Percentiles rank a stretch among this genome's conserved stretches.
Conservation (phyloP, 2,888 invertebrate species). For the Petrolisthes manimaculis region DNA sequence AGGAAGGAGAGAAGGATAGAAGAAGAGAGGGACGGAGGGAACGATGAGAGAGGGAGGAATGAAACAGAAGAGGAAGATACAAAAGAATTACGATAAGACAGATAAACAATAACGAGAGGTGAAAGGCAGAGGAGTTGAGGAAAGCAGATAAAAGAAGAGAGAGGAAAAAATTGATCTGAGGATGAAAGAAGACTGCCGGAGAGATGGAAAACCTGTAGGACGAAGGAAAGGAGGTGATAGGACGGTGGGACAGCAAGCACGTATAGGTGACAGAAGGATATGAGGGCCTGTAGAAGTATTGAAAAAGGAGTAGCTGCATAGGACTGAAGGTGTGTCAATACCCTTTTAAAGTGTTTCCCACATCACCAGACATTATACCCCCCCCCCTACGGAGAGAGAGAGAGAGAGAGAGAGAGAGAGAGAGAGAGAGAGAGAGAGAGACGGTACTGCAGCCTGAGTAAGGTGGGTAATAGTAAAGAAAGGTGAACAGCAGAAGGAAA, state of each 20-base stretch:
- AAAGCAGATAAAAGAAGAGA: neutral
- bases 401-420: neutral
- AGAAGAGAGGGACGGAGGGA: neutral
- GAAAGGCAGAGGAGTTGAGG: neutral
- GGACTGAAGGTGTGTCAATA: neutral
- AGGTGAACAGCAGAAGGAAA: no score
- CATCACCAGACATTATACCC: no score
- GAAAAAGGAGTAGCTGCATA: neutral
- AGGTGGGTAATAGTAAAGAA: neutral
- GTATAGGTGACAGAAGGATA: neutral
- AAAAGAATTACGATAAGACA: neutral
- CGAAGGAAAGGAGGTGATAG: neutral
- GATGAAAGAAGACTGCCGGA: neutral
- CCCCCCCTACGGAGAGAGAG: no score
- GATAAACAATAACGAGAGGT: neutral
- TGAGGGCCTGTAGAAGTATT: neutral
- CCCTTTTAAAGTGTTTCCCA: no score
- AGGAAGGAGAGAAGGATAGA: neutral
- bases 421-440: neutral
- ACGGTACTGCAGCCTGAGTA: neutral
- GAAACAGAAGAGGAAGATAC: neutral
- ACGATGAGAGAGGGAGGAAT: neutral
- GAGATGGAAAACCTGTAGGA: neutral
- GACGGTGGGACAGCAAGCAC: neutral
- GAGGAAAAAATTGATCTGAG: neutral